Percentiles rank a stretch among this genome's conserved stretches.
Conservation (phyloP, 2,113 vertebrate species). For the Cairina moschata region DNA sequence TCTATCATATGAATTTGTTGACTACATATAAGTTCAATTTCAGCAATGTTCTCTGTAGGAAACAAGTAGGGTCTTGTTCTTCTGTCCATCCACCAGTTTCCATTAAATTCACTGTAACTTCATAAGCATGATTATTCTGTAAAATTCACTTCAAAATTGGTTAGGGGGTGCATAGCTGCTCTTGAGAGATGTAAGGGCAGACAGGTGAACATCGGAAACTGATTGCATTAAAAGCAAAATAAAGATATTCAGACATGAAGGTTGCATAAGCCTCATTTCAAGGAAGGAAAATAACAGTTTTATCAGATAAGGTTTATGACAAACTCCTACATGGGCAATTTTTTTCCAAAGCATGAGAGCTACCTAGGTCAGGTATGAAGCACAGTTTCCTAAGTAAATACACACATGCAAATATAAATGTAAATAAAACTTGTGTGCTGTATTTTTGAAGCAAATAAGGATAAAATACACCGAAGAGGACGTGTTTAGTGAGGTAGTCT, state of each 20-base stretch:
- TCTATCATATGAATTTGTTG: background rate
- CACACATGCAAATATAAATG: background rate
- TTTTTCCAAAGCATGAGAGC: background rate
- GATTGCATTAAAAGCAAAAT: background rate
- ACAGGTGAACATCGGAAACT: background rate
- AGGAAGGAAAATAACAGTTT: background rate
- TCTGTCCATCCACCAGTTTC: background rate
- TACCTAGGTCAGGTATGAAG: background rate
- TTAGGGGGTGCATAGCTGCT: background rate
- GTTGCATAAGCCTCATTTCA: background rate
- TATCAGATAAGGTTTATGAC: background rate
- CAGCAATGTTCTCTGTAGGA: background rate
- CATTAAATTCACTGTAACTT: background rate
- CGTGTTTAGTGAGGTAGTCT: background rate
- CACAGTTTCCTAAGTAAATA: background rate
- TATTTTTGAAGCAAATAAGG: background rate
- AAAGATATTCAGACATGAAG: background rate
- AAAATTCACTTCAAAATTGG: background rate
- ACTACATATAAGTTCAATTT: background rate
- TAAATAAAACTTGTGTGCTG: background rate
- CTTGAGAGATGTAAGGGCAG: background rate
- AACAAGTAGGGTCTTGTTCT: background rate
- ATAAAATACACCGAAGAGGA: background rate
- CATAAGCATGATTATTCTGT: background rate
- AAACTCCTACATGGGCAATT: background rate